These are phyloP conservation scores for Eretmochelys imbricata DNA, from an alignment of 2,113 vertebrate species.

Conservation along the genomic window DNA sequence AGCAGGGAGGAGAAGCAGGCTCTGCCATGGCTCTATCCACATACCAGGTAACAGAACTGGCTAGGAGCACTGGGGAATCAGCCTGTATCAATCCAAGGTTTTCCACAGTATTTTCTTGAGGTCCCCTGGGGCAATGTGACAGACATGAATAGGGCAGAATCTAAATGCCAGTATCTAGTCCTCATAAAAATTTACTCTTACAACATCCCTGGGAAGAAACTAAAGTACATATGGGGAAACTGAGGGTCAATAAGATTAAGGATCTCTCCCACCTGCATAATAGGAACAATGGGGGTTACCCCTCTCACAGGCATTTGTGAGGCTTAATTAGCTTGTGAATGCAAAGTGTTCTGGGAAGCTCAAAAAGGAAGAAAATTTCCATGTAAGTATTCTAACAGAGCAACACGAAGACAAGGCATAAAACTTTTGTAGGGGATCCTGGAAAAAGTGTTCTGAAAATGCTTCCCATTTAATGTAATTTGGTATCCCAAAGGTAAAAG, in stretches of 20 bases:
- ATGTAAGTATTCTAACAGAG: not conserved
- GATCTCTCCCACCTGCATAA: not conserved
- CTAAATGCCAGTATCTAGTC: not conserved
- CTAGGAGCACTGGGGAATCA: not conserved
- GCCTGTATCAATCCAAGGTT: not conserved
- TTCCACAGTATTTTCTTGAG: slow-evolving; percentile 2
- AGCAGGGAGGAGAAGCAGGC: not conserved
- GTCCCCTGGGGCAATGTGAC: not conserved
- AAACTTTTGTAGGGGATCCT: not conserved
- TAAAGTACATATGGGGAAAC: not conserved
- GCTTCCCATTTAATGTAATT: not conserved
- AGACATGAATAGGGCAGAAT: not conserved
- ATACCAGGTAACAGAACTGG: not conserved
- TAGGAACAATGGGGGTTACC: not conserved
- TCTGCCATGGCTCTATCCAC: not conserved
- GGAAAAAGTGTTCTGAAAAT: not conserved
- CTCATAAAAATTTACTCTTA: no score
- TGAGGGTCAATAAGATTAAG: not conserved
- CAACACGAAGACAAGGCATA: not conserved
- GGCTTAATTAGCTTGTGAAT: not conserved
- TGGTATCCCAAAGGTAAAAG: not conserved
- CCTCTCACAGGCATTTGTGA: not conserved
- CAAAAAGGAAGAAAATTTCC: not conserved
- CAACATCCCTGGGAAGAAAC: not conserved
- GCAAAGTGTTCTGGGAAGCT: not conserved